A percentile compares a stretch with the other conserved stretches of the same genome.
Evolutionary conservation across 2,797 vertebrate species (phyloP).

Genomic region (Sebastes glaucus): DNA sequence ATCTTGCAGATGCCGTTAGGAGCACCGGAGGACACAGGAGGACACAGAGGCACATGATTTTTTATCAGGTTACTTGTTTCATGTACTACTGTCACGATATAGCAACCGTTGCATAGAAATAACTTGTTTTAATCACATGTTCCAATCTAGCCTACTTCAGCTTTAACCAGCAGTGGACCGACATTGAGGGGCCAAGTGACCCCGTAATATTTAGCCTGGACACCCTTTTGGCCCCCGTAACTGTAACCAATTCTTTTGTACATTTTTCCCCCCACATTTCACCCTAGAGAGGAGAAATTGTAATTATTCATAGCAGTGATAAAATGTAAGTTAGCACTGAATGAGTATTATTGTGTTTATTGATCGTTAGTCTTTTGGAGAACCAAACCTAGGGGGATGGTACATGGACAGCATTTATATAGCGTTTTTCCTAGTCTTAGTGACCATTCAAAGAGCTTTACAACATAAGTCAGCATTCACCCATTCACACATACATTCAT

Average conservation of each 20-base stretch:
- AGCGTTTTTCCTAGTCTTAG: not conserved
- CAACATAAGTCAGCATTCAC: too few species aligned
- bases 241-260: not conserved
- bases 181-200: not conserved
- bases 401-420: not conserved
- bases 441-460: too few species aligned
- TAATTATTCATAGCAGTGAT: not conserved
- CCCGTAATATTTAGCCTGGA: not conserved
- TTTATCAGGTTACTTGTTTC: too few species aligned
- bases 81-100: too few species aligned
- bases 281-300: not conserved
- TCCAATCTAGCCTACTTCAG: fast-evolving
- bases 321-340: not conserved
- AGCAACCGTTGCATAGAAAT: too few species aligned
- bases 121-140: fast-evolving
- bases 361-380: not conserved
- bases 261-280: not conserved
- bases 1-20: fast-evolving
- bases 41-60: too few species aligned
- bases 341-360: not conserved
- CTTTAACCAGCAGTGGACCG: not conserved
- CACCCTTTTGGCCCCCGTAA: fast-evolving
- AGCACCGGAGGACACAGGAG: too few species aligned
- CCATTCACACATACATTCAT: too few species aligned
- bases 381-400: not conserved